Base-by-base conservation (phyloP, 1,140 invertebrate species). In the Brachionus rubens region DNA sequence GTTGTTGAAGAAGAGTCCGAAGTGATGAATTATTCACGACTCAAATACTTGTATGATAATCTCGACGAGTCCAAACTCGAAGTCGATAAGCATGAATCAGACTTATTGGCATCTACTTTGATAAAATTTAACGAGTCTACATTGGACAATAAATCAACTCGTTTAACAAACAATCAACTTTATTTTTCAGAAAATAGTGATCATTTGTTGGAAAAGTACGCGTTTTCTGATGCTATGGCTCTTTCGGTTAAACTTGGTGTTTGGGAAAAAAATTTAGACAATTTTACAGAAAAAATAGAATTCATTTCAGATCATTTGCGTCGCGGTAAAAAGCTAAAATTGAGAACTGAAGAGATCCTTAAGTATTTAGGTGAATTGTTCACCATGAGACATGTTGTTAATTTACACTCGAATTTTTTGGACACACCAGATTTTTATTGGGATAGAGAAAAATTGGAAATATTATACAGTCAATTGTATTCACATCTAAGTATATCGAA, bases 351-450 rank as follows among this genome's bases (percentile, higher is more conserved):
- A 26, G 87, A 91, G 79, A 91, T 95, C 24, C 86, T 96, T 7
- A 88, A 88, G n/a, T 96, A 94, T 83, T 90, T 92, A 50, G 94
- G 94, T 0, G 91, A 96, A 87, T 81, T 97, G 12, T 96, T 94
- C 82, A 90, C 91, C 1, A 85, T 97, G 24, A 87, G 92, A 43
- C 83, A 78, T 52, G 76, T 50, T n/a, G 43, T 77, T 12, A 67
- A 43, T 77, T 36, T 77, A n/a, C 59, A 43, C 78, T 96, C 94
- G 0, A 94, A 97, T 85, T 85, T 96, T 6, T 82, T 97, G 46
- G 94, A 96, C 82, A 93, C 91, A 0, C 94, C 95, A 0, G 95
- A 98, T 85, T 96, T 96, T 84, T 97, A 97, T 82, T 98, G 95
- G 94, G 94, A 97, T 79, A 88, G 91, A 62, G 92, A 95, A 79